Base-by-base conservation (phyloP, 1,140 invertebrate species). In the Drosophila rufa region DNA sequence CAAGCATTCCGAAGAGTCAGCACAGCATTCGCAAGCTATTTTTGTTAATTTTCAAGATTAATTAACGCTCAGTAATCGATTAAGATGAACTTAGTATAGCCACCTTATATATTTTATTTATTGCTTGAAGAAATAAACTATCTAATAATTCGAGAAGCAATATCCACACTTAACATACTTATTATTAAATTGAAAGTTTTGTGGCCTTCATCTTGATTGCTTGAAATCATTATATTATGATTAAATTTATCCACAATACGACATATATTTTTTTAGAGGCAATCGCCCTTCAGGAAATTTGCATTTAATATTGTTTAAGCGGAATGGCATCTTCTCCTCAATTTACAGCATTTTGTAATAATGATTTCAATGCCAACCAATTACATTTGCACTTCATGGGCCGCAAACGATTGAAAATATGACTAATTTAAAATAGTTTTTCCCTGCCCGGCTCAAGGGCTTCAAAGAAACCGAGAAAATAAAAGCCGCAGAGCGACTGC, bases 381-480 rank as follows among this genome's bases (percentile, higher is more conserved):
- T 59, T 14, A 38, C 42, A 22, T 36, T 46, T 56, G 14, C 51
- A 25, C 45, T 42, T 47, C 17, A 51, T 15, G 9, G 14, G 42
- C 66, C 66, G 14, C 70, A 61, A 61, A 46, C 40, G 40, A 46
- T 36, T 40, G 14, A 51, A 74, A 74, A 46, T 61, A 74, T 53
- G 40, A 33, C 69, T 74, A 61, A 74, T 61, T 50, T 61, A 45
- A 25, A 27, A 46, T 15, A n/a, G 0, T 14, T 17, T 59, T 59
- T 50, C 17, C 14, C 12, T 1, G 2, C 14, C 11, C 22, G 14
- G 46, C 61, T 67, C 47, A 76, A 76, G 73, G 45, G 47, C 61
- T 76, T 76, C 46, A 66, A 66, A 57, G 74, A 51, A 76, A 76
- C 73, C 61, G 40, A 73, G 53, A 59, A 67, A 58, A 65, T 67